phyloP scores from a whole-genome alignment of 1,140 invertebrate species.

The Hyposmocoma kahamanoa region DNA sequence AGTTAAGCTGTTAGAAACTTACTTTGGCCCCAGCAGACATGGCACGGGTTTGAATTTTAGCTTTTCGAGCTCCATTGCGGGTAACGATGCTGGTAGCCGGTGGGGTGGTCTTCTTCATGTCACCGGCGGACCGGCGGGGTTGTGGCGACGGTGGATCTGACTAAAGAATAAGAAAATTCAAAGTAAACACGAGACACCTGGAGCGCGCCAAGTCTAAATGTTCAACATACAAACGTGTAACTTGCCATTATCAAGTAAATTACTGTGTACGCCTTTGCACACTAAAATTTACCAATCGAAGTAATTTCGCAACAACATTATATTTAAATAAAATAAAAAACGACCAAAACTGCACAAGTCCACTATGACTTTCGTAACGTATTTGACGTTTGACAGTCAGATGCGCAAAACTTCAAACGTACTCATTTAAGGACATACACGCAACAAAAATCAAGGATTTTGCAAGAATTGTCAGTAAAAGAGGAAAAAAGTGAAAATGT shows the following conservation, averaged over 20 bases:
- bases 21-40: conserved; percentile 71
- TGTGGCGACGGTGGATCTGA: conserved; percentile 45
- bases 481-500: neutral
- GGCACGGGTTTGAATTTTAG: conserved; percentile 77
- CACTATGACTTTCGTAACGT: too few relatives aligned
- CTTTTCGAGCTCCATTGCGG: conserved; percentile 74
- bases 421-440: too few relatives aligned
- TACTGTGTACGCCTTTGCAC: neutral
- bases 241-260: neutral
- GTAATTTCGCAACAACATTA: neutral
- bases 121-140: conserved; percentile 42
- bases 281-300: neutral
- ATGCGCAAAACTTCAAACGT: too few relatives aligned
- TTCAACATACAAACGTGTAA: neutral
- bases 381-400: too few relatives aligned
- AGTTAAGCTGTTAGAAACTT: too few relatives aligned
- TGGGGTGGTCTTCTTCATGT: conserved; percentile 52
- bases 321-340: neutral
- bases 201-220: neutral
- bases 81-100: conserved; percentile 66
- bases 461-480: neutral
- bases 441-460: neutral
- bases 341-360: too few relatives aligned
- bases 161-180: conserved; percentile 32
- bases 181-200: conserved; percentile 7